Conservation (phyloP, 2,888 invertebrate genomes). For the Diarsia dahlii region DNA sequence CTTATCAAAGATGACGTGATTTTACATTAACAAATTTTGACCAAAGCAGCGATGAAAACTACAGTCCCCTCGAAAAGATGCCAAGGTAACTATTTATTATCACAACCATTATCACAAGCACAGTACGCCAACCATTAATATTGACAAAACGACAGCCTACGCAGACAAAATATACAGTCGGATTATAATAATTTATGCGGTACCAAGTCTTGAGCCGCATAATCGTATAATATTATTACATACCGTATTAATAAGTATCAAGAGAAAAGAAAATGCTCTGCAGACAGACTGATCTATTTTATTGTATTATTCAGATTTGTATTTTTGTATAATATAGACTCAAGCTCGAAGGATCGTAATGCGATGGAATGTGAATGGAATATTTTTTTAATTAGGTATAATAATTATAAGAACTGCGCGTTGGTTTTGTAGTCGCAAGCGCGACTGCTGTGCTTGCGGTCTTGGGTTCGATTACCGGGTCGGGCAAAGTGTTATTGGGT, state of each 20-base stretch:
- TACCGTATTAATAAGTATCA: conserved; percentile 49
- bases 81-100: not conserved
- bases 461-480: too few species aligned
- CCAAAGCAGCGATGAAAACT: not conserved
- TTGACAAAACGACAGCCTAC: conserved; percentile 18
- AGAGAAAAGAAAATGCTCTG: conserved; percentile 42
- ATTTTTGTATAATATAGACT: conserved; percentile 17
- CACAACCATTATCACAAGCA: not conserved
- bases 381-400: conserved; percentile 49
- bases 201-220: conserved; percentile 27
- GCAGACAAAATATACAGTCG: conserved; percentile 29
- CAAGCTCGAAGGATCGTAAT: not conserved
- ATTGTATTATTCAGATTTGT: conserved; percentile 43
- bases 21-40: not conserved
- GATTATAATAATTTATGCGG: conserved; percentile 53
- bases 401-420: too few species aligned
- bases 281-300: conserved; percentile 35
- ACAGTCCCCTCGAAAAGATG: not conserved
- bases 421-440: too few species aligned
- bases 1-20: not conserved
- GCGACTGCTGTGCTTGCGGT: too few species aligned
- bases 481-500: too few species aligned
- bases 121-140: conserved; percentile 9
- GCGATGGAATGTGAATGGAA: conserved; percentile 10
- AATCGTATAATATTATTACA: conserved; percentile 55